Percentiles rank a stretch among this genome's conserved stretches.
Conservation (phyloP, 1,140 invertebrate species). For the Drosophila sulfurigaster region DNA sequence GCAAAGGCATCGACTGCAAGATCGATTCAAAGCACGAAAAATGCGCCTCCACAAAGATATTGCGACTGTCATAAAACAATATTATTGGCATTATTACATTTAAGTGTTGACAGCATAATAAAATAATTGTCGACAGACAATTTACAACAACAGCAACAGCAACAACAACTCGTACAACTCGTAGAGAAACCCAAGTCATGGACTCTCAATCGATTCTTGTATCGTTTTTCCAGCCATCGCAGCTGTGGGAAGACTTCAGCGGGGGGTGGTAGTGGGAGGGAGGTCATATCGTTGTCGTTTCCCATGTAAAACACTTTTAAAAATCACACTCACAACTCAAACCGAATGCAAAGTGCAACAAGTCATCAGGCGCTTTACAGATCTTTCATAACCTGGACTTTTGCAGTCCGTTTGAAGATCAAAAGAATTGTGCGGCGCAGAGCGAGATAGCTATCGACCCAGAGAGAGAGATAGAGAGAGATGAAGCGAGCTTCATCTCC, state of each 20-base stretch:
- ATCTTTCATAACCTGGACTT: constrained; percentile 68
- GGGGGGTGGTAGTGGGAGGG: constrained; percentile 3
- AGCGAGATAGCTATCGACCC: constrained; percentile 6
- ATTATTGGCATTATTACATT: constrained; percentile 85
- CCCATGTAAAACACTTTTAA: constrained; percentile 84
- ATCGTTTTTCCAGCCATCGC: constrained; percentile 25
- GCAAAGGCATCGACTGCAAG: constrained; percentile 35
- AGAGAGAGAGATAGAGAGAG: constrained; percentile 38
- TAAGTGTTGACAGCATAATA: constrained; percentile 85
- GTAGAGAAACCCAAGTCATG: constrained; percentile 36
- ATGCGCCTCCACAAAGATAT: constrained; percentile 71
- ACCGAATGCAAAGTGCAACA: constrained; percentile 78
- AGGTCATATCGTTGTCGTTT: constrained; percentile 67
- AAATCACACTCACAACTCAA: constrained; percentile 83
- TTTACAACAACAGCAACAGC: constrained; percentile 54
- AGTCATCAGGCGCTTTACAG: constrained; percentile 72
- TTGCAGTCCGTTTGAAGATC: constrained; percentile 62
- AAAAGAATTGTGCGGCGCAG: constrained; percentile 81
- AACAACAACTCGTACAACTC: constrained; percentile 34
- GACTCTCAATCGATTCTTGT: constrained; percentile 29
- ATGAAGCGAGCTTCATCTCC: constrained; percentile 12
- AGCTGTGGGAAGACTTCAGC: background rate
- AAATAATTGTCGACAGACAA: constrained; percentile 85
- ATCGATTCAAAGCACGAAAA: constrained; percentile 59
- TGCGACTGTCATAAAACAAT: constrained; percentile 84